A percentile compares a stretch with the other conserved stretches of the same genome.
Conservation (phyloP, 2,113 vertebrate species). For the Anas platyrhynchos region DNA sequence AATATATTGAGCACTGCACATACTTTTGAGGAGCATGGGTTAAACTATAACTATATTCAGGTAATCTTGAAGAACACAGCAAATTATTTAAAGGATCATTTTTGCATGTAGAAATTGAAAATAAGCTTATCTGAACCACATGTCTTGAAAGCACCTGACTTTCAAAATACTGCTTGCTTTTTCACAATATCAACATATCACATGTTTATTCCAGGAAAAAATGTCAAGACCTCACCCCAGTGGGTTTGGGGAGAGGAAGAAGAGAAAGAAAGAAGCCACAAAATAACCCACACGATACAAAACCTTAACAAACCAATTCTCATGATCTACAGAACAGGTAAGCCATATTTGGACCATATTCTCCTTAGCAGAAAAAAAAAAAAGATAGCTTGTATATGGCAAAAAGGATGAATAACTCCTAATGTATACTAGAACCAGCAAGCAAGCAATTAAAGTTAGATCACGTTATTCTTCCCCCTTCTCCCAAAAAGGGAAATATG, state of each 20-base stretch:
- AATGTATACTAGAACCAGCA: slow-evolving; percentile 34
- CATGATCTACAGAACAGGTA: slow-evolving; percentile 9
- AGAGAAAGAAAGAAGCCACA: not conserved
- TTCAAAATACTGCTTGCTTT: slow-evolving; percentile 66
- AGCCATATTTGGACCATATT: not conserved
- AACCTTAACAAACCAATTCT: slow-evolving; percentile 33
- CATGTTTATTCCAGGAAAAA: slow-evolving; percentile 14
- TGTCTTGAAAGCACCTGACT: slow-evolving; percentile 58
- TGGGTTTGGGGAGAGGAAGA: not conserved
- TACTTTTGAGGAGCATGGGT: not conserved
- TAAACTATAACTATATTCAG: slow-evolving; percentile 9
- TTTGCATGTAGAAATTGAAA: not conserved
- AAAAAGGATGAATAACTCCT: slow-evolving; percentile 51
- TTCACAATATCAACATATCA: slow-evolving; percentile 30
- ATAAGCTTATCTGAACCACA: slow-evolving; percentile 28
- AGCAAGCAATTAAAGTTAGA: slow-evolving; percentile 15
- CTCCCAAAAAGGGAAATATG: slow-evolving; percentile 29
- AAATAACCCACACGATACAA: not conserved
- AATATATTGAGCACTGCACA: not conserved
- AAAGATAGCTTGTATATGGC: not conserved
- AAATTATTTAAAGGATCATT: slow-evolving; percentile 10
- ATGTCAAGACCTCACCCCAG: not conserved
- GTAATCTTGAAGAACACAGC: slow-evolving; percentile 33
- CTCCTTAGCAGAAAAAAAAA: not conserved
- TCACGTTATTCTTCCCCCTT: slow-evolving; percentile 20